Conservation (phyloP, 2,797 vertebrate species). For the Spheniscus humboldti region DNA sequence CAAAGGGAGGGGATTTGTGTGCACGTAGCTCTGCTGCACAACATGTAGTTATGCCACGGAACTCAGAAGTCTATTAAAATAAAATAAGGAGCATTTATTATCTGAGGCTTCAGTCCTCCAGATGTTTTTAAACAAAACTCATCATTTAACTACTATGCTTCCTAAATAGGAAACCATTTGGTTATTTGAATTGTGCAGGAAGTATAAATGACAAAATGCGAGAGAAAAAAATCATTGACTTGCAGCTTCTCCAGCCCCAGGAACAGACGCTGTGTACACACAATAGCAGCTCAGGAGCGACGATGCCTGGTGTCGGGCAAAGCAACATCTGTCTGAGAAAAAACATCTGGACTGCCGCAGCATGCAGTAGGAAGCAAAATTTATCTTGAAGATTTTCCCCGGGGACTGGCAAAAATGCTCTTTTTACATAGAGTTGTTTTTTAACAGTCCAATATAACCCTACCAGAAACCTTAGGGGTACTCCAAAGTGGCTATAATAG, state of each 20-base stretch:
- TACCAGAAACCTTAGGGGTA: not conserved
- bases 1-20: not conserved
- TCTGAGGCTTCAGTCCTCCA: not conserved
- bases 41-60: accelerated
- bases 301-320: not conserved
- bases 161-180: conserved; percentile 13
- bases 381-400: not conserved
- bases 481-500: not conserved
- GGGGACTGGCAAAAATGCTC: not conserved
- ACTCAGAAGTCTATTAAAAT: not conserved
- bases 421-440: not conserved
- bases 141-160: not conserved
- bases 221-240: not conserved
- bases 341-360: conserved; percentile 37
- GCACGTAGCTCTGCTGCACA: not conserved
- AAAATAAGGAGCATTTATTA: not conserved
- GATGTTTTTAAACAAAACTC: conserved; percentile 21
- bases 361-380: not conserved
- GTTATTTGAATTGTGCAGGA: conserved; percentile 6
- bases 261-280: conserved; percentile 8
- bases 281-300: conserved; percentile 10
- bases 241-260: not conserved
- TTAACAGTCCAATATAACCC: not conserved
- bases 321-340: conserved; percentile 28
- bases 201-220: not conserved